Base-by-base conservation (phyloP, 1,140 invertebrate genomes). In the Scylla paramamosain region DNA sequence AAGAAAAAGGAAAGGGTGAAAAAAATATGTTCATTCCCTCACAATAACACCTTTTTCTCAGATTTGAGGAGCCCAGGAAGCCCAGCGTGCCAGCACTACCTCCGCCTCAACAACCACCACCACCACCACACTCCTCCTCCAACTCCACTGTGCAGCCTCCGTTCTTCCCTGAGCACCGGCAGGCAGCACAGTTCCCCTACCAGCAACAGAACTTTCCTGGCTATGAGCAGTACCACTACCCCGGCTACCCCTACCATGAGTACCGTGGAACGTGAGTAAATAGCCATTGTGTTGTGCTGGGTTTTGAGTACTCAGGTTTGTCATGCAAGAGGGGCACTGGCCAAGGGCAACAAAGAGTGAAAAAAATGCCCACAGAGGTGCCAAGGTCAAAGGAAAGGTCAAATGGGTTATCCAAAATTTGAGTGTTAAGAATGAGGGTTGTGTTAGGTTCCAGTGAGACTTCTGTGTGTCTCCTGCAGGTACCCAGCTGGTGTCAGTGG, bases 211-310 rank as follows among this genome's bases (percentile, higher is more conserved):
- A 95, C 89, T 94, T 95, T 87, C 32, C 45, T 7, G 52, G 91
- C 45, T 93, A 95, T 83, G 93, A 95, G 32, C 95, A 96, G 77
- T 93, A 94, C 48, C 92, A 95, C 29, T 96, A 94, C 84, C 93
- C 94, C 87, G 89, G 91, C 29, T 96, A 94, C 87, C 91, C 83
- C 48, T 96, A 96, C 77, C 94, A 94, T 67, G 95, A 95, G 29
- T 96, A 77, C 86, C 77, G 93, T 39, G 83, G 82, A 94, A 48
- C 90, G 95, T 96, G 84, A 93, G 95, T 94, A 10, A 20, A 14
- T 93, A 12, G 0, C 14, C 7, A 29, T 46, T n/a, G 16, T 91
- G 52, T 82, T 32, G 39, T 39, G 39, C 39, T 39, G 39, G 1
- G 1, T 39, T 39, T 0, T 83, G 82, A 7, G n/a, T 83, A 83